Evolutionary conservation across 1,140 invertebrate species (phyloP).

Genomic region (Notospermus geniculatus): DNA sequence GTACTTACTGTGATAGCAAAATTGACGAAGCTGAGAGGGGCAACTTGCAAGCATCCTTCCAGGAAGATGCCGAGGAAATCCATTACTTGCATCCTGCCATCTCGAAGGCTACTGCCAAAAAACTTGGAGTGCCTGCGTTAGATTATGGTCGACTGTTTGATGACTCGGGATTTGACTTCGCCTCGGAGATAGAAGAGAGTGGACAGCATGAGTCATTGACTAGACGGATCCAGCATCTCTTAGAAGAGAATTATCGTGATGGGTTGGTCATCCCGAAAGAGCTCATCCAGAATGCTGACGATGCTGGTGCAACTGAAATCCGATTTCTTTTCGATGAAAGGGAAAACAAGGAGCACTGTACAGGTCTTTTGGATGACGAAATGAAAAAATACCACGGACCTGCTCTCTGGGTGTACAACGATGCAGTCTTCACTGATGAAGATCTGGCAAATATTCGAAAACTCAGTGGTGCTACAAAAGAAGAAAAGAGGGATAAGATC

Average conservation of each 20-base stretch:
- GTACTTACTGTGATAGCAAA: constrained; percentile 29
- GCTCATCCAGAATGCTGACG: constrained; percentile 49
- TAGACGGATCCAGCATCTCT: constrained; percentile 27
- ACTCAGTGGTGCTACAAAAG: constrained; percentile 43
- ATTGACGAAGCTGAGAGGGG: constrained; percentile 13
- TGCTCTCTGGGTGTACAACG: constrained; percentile 44
- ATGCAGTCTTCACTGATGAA: constrained; percentile 37
- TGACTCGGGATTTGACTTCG: neutral
- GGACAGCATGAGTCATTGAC: constrained; percentile 41
- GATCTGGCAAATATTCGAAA: constrained; percentile 44
- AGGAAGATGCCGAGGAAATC: constrained; percentile 26
- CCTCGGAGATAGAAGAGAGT: constrained; percentile 23
- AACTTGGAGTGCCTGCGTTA: constrained; percentile 33
- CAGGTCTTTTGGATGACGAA: constrained; percentile 34
- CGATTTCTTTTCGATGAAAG: constrained; percentile 53
- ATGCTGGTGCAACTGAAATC: constrained; percentile 56
- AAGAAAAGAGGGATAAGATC: constrained; percentile 35
- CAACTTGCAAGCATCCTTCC: neutral
- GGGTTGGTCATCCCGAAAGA: constrained; percentile 46
- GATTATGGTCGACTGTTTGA: constrained; percentile 5
- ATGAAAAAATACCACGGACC: constrained; percentile 44
- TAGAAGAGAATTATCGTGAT: constrained; percentile 37
- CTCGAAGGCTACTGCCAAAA: constrained; percentile 26
- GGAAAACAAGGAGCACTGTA: constrained; percentile 27
- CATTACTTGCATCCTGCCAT: constrained; percentile 34